Evolutionary conservation across 2,113 vertebrate species (phyloP).

Genomic region (Chaenocephalus aceratus): DNA sequence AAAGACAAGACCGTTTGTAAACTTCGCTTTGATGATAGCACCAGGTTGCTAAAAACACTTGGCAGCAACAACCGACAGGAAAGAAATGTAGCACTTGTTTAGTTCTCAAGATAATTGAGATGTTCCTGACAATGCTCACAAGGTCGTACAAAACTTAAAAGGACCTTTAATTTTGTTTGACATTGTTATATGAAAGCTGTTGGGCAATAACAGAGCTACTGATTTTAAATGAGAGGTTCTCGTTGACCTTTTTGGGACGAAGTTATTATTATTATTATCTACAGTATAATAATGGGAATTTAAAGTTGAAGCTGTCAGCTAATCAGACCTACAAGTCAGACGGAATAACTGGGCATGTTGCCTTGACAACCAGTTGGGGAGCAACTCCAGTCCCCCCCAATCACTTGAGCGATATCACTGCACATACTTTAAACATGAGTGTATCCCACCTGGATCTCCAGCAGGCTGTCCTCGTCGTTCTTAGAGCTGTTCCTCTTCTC

Average conservation of each 20-base stretch:
- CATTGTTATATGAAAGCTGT: neutral
- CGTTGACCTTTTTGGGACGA: no score
- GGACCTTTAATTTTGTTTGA: no score
- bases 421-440: conserved; percentile 31
- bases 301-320: conserved; percentile 10
- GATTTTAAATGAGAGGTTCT: neutral
- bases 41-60: neutral
- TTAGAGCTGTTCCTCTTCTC: conserved; percentile 91
- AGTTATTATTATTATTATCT: neutral
- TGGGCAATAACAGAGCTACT: neutral
- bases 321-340: conserved; percentile 56
- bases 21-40: neutral
- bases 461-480: conserved; percentile 92
- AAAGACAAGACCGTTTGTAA: neutral
- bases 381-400: conserved; percentile 25
- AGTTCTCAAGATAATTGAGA: neutral
- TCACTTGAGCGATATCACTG: conserved; percentile 8
- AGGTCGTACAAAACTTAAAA: neutral
- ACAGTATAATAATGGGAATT: neutral
- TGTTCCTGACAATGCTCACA: conserved; percentile 1
- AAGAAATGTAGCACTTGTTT: neutral
- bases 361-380: conserved; percentile 50
- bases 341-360: conserved; percentile 57
- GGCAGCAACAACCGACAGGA: neutral
- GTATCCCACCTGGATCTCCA: conserved; percentile 92